These are phyloP conservation scores for Chromis chromis DNA, from an alignment of 2,797 vertebrate species.

Conservation along the genomic window DNA sequence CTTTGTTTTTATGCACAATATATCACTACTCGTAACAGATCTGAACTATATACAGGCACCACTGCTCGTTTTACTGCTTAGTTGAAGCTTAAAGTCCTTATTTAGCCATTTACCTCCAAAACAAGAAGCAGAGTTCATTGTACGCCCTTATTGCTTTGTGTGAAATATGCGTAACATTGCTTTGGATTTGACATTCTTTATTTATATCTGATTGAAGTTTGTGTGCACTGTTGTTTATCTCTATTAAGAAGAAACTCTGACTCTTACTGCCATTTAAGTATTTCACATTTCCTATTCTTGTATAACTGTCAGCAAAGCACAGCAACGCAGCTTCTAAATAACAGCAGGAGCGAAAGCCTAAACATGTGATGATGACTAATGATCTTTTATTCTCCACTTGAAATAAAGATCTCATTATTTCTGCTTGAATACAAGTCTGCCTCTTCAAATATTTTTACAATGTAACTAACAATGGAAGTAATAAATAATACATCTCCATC, in stretches of 20 bases:
- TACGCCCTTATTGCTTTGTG: slow-evolving; percentile 48
- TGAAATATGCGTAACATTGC: slow-evolving; percentile 53
- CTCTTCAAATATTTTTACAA: slow-evolving; percentile 30
- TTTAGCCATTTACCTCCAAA: slow-evolving; percentile 55
- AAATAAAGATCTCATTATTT: slow-evolving; percentile 83
- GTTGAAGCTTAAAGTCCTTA: slow-evolving; percentile 29
- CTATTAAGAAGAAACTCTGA: slow-evolving; percentile 42
- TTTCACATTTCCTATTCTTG: slow-evolving; percentile 59
- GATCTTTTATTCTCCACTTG: slow-evolving; percentile 67
- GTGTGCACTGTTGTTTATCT: slow-evolving; percentile 54
- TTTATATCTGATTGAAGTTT: slow-evolving; percentile 79
- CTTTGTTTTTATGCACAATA: slow-evolving; percentile 36
- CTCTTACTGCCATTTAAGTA: slow-evolving; percentile 44
- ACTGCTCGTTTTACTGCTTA: slow-evolving; percentile 39
- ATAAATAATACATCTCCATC: background rate
- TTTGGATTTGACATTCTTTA: slow-evolving; percentile 70
- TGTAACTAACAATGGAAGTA: background rate
- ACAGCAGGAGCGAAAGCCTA: slow-evolving; percentile 54
- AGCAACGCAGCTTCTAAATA: slow-evolving; percentile 59
- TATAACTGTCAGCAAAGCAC: slow-evolving; percentile 49
- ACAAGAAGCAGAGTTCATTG: slow-evolving; percentile 38
- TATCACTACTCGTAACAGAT: slow-evolving; percentile 43
- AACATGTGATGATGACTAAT: slow-evolving; percentile 77
- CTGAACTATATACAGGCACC: slow-evolving; percentile 55
- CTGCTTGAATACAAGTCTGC: slow-evolving; percentile 61